These are phyloP conservation scores for Notoglanidium macrostoma DNA, from an alignment of 2,797 vertebrate species.

Conservation along the genomic window DNA sequence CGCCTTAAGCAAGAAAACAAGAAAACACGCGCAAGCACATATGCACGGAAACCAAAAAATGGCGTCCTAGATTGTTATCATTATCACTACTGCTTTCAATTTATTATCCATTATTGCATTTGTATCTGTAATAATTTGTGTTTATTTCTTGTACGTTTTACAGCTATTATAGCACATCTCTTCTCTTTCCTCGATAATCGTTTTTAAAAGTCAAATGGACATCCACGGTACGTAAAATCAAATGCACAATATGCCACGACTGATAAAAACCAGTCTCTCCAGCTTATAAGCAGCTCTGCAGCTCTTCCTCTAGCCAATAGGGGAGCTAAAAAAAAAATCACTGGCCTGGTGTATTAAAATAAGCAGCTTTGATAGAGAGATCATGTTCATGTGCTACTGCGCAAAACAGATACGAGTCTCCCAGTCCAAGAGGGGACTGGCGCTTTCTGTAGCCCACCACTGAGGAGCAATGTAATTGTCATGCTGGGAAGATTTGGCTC, in stretches of 20 bases:
- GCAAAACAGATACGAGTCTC: constrained; percentile 72
- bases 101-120: background rate
- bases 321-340: constrained; percentile 75
- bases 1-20: background rate
- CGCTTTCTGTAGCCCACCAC: constrained; percentile 45
- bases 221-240: background rate
- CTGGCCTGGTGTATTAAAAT: constrained; percentile 78
- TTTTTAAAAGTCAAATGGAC: background rate
- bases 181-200: background rate
- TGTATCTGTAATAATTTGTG: background rate
- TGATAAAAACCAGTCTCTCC: constrained; percentile 49
- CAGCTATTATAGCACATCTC: background rate
- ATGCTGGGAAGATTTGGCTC: constrained; percentile 60
- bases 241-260: constrained; percentile 17
- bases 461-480: constrained; percentile 61
- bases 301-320: constrained; percentile 71
- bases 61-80: background rate
- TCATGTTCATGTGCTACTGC: constrained; percentile 78
- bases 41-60: background rate
- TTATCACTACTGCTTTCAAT: background rate
- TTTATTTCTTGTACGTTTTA: background rate
- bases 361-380: constrained; percentile 77
- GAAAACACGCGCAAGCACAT: background rate
- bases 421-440: constrained; percentile 57
- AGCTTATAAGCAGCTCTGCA: constrained; percentile 71